phyloP scores from a whole-genome alignment of 2,113 vertebrate species.

The Tretioscincus oriximinensis region DNA sequence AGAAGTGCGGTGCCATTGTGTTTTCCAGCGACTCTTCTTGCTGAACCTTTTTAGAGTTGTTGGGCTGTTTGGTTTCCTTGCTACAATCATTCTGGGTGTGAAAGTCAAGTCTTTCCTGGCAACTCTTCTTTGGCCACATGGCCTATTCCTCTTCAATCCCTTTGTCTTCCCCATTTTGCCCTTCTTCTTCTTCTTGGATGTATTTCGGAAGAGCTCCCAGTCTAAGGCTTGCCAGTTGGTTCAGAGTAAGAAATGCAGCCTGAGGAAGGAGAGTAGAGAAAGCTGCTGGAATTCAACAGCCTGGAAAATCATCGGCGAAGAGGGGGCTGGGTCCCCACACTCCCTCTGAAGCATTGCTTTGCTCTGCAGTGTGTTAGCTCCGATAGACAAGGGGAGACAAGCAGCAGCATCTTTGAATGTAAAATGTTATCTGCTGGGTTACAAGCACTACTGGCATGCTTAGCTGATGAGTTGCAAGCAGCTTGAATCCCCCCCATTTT shows the following conservation, averaged over 20 bases:
- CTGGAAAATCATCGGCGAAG: background rate
- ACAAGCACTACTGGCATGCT: slow-evolving; percentile 64
- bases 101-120: slow-evolving; percentile 12
- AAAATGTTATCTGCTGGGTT: slow-evolving; percentile 61
- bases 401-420: slow-evolving; percentile 48
- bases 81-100: background rate
- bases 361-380: slow-evolving; percentile 54
- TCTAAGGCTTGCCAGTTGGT: background rate
- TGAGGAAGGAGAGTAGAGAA: slow-evolving; percentile 40
- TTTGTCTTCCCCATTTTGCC: slow-evolving; percentile 19
- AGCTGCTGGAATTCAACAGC: slow-evolving; percentile 47
- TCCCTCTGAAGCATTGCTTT: slow-evolving; percentile 10
- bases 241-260: slow-evolving; percentile 24
- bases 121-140: background rate
- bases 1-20: background rate
- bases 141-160: background rate
- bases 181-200: background rate
- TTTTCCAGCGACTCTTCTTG: slow-evolving; percentile 4
- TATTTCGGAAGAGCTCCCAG: background rate
- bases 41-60: background rate
- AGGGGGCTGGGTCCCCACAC: background rate
- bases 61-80: slow-evolving; percentile 10
- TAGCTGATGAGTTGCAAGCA: slow-evolving; percentile 29
- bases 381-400: background rate
- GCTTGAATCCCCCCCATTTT: background rate